phyloP scores from a whole-genome alignment of 1,140 invertebrate species.

The Harlomillsia oculata region DNA sequence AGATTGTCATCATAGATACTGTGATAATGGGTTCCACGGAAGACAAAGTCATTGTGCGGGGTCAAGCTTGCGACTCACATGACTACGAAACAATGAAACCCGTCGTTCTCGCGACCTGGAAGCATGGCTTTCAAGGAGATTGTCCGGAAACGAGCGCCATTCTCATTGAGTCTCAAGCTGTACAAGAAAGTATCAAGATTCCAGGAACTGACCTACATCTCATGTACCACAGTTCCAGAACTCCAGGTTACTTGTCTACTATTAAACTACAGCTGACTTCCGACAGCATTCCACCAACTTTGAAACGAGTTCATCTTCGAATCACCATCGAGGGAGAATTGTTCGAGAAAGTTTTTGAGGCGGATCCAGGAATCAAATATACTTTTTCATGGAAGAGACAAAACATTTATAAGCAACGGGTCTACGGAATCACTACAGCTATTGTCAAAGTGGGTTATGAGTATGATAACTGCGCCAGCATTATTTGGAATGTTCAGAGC shows the following conservation, averaged over 20 bases:
- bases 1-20: slow-evolving; percentile 81
- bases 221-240: slow-evolving; percentile 87
- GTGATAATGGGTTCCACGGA: slow-evolving; percentile 67
- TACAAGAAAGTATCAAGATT: slow-evolving; percentile 86
- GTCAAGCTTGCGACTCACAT: slow-evolving; percentile 74
- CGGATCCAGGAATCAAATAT: slow-evolving; percentile 88
- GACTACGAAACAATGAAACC: slow-evolving; percentile 91
- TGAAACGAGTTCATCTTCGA: slow-evolving; percentile 75
- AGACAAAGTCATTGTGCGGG: slow-evolving; percentile 51
- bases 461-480: slow-evolving; percentile 81
- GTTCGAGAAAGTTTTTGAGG: slow-evolving; percentile 87
- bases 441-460: slow-evolving; percentile 93
- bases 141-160: slow-evolving; percentile 76
- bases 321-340: slow-evolving; percentile 90
- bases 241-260: slow-evolving; percentile 84
- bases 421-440: slow-evolving; percentile 81
- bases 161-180: slow-evolving; percentile 86
- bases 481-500: slow-evolving; percentile 91
- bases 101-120: slow-evolving; percentile 88
- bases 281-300: slow-evolving; percentile 62
- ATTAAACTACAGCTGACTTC: slow-evolving; percentile 89
- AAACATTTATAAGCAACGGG: slow-evolving; percentile 90
- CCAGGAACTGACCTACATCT: slow-evolving; percentile 85
- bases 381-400: slow-evolving; percentile 92
- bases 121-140: slow-evolving; percentile 88